phyloP scores from a whole-genome alignment of 37 sponge, comb jelly and placozoan species.

The Axinella damicornis region DNA sequence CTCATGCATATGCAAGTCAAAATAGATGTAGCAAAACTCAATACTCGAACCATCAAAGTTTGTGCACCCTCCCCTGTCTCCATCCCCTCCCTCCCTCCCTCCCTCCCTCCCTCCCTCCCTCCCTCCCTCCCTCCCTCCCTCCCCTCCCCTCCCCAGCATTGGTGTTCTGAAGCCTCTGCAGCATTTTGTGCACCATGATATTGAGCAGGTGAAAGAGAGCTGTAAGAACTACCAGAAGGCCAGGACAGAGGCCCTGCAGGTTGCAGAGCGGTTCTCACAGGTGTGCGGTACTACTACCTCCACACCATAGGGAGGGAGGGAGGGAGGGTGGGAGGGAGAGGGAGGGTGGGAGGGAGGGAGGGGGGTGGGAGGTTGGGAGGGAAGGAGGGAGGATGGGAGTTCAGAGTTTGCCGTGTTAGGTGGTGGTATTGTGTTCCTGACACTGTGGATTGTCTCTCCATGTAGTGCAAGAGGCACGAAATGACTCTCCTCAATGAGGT shows the following conservation, averaged over 20 bases:
- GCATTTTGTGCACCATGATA: constrained; percentile 48
- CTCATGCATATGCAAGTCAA: neutral
- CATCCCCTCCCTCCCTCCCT: neutral
- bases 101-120: neutral
- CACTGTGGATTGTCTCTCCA: neutral
- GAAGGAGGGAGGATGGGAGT: no score
- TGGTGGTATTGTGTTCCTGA: no score
- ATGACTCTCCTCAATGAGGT: constrained; percentile 58
- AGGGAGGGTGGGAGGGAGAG: no score
- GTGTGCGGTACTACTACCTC: no score
- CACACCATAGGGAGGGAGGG: no score
- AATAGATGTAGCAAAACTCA: no score
- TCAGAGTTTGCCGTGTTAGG: no score
- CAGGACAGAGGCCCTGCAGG: constrained; percentile 38
- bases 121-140: neutral
- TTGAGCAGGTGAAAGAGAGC: constrained; percentile 42
- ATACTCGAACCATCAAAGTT: no score
- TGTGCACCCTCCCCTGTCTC: constrained; percentile 8
- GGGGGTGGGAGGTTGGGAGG: no score
- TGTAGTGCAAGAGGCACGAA: constrained; percentile 72
- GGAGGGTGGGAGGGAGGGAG: no score
- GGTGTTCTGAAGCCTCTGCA: constrained; percentile 70
- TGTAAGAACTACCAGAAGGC: constrained; percentile 60
- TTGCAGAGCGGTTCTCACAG: constrained; percentile 70
- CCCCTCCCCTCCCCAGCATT: constrained; percentile 15